Percentiles rank a stretch among this genome's conserved stretches.
phyloP scores from a whole-genome alignment of 1,140 invertebrate genomes.

The Phenacoccus solenopsis region DNA sequence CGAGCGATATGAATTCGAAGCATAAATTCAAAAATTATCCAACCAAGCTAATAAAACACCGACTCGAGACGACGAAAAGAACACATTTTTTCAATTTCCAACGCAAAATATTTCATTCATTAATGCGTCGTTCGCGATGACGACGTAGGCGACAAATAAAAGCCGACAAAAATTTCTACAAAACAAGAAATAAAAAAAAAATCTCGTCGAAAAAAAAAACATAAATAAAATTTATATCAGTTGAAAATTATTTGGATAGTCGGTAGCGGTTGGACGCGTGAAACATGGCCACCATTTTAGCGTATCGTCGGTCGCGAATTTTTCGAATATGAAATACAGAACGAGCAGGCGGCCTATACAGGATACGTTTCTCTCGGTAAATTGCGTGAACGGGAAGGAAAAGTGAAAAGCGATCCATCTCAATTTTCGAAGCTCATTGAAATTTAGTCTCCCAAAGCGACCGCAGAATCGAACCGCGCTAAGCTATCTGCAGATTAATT shows the following conservation, averaged over 20 bases:
- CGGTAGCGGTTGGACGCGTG: neutral
- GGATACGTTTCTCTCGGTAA: constrained; percentile 7
- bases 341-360: neutral
- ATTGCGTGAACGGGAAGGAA: constrained; percentile 14
- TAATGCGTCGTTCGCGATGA: no score
- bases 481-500: constrained; percentile 11
- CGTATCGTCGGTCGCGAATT: neutral
- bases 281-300: no score
- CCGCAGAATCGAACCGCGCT: constrained; percentile 15
- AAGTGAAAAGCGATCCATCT: constrained; percentile 16
- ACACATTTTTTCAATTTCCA: no score
- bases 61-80: no score
- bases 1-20: no score
- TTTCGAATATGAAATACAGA: neutral
- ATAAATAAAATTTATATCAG: neutral
- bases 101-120: no score
- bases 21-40: no score
- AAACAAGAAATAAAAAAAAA: neutral
- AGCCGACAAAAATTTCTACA: neutral
- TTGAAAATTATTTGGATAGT: neutral
- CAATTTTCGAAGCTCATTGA: constrained; percentile 15
- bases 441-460: constrained; percentile 16
- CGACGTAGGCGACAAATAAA: no score
- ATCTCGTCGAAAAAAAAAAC: no score
- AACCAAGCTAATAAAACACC: no score